Conservation (phyloP, 2,888 invertebrate genomes). For the Tetropium fuscum region DNA sequence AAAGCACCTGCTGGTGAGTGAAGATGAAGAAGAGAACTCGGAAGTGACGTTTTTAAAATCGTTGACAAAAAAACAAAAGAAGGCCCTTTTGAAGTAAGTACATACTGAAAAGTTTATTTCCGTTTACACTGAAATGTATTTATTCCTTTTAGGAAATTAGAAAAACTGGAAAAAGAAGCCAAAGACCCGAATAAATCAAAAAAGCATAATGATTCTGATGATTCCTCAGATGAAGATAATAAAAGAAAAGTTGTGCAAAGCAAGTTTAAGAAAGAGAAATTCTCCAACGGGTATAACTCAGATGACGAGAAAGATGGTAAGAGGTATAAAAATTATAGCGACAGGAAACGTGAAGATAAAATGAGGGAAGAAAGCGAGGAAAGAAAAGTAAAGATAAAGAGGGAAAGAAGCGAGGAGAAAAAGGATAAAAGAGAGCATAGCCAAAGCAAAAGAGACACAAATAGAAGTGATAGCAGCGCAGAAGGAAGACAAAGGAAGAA, state of each 20-base stretch:
- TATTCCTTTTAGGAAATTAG: slow-evolving; percentile 47
- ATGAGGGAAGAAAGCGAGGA: slow-evolving; percentile 41
- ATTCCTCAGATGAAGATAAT: slow-evolving; percentile 31
- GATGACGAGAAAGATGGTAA: slow-evolving; percentile 39
- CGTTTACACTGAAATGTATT: slow-evolving; percentile 25
- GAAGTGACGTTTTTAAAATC: slow-evolving; percentile 87
- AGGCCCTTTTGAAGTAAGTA: slow-evolving; percentile 85
- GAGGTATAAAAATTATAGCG: slow-evolving; percentile 38
- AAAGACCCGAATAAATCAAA: slow-evolving; percentile 39
- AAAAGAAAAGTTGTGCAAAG: slow-evolving; percentile 32
- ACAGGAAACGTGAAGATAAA: slow-evolving; percentile 56
- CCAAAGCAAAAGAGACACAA: slow-evolving; percentile 4
- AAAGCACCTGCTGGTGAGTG: slow-evolving; percentile 73
- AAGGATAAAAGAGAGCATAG: not conserved
- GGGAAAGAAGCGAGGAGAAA: not conserved
- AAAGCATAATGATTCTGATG: slow-evolving; percentile 35
- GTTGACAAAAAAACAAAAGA: slow-evolving; percentile 88
- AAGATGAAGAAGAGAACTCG: slow-evolving; percentile 69
- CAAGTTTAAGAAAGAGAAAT: slow-evolving; percentile 37
- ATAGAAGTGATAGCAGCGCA: not conserved
- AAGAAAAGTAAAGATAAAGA: not conserved
- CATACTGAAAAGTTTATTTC: too few relatives aligned
- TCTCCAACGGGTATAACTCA: slow-evolving; percentile 26
- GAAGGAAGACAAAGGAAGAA: slow-evolving; percentile 14
- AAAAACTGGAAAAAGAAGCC: slow-evolving; percentile 47